These are phyloP conservation scores for Epiblema foenella DNA, from an alignment of 2,888 invertebrate genomes.

Conservation along the genomic window DNA sequence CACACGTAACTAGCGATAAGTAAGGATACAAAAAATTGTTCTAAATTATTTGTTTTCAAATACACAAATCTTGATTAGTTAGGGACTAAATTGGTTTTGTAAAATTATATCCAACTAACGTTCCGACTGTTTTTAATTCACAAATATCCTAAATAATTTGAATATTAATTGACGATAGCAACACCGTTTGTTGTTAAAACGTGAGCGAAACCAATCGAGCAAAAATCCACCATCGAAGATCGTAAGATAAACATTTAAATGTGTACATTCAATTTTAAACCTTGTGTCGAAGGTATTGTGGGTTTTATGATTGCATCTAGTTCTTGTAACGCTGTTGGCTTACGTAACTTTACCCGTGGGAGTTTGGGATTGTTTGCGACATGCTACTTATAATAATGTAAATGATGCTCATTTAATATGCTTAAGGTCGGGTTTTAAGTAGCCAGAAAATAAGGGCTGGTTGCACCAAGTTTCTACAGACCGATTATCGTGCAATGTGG, in stretches of 20 bases:
- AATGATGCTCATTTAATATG: background rate
- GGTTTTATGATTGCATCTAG: background rate
- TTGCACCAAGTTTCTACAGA: too few species aligned
- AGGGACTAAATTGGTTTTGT: too few species aligned
- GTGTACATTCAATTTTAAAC: background rate
- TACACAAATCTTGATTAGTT: too few species aligned
- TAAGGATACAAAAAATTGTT: too few species aligned
- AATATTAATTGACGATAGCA: slow-evolving; percentile 47
- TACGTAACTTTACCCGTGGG: slow-evolving; percentile 24
- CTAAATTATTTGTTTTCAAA: too few species aligned
- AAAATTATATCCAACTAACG: too few species aligned
- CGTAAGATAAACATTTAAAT: slow-evolving; percentile 51
- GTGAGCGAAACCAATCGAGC: slow-evolving; percentile 55
- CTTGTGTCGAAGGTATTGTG: background rate
- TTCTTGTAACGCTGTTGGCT: background rate
- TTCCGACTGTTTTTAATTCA: background rate
- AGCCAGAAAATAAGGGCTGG: too few species aligned
- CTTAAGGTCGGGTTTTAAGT: background rate
- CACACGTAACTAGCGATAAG: too few species aligned
- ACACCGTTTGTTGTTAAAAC: slow-evolving; percentile 56
- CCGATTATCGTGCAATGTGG: too few species aligned
- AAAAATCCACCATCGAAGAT: slow-evolving; percentile 60
- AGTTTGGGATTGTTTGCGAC: slow-evolving; percentile 16
- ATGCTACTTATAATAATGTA: slow-evolving; percentile 6
- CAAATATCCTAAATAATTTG: background rate